Percentiles rank a stretch among this genome's conserved stretches.
Evolutionary conservation across 2,797 vertebrate genomes (phyloP).

Genomic region (Parauchenoglanis punctatus): DNA sequence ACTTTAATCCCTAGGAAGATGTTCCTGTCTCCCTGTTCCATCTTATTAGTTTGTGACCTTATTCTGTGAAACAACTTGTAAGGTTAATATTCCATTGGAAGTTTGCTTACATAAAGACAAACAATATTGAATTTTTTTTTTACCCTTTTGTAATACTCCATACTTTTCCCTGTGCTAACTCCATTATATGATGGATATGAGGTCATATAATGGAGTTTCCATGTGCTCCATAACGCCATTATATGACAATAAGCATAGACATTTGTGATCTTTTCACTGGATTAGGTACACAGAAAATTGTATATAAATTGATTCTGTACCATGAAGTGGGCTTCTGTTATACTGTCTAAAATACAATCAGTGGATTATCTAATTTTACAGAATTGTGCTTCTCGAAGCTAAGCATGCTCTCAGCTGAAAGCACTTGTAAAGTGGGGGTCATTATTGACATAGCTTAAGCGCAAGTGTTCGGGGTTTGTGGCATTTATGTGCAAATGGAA

Average conservation of each 20-base stretch:
- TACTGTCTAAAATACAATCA: neutral
- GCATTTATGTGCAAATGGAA: neutral
- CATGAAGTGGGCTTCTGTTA: neutral
- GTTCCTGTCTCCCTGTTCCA: constrained; percentile 2
- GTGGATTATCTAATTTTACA: neutral
- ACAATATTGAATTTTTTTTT: neutral
- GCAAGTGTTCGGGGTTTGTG: neutral
- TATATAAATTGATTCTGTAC: neutral
- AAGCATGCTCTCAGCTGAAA: neutral
- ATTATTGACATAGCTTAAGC: neutral
- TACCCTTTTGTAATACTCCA: neutral
- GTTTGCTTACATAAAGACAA: neutral
- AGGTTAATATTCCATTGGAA: neutral
- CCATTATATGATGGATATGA: neutral
- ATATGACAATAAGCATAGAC: neutral
- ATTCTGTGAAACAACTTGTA: neutral
- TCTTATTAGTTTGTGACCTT: constrained; percentile 11
- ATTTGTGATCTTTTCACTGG: neutral
- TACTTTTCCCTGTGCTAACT: neutral
- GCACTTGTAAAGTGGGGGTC: neutral
- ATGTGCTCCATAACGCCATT: neutral
- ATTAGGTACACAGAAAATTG: neutral
- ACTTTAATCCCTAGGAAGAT: constrained; percentile 29
- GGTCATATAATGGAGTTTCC: no score
- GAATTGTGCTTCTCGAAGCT: neutral